phyloP scores from a whole-genome alignment of 2,888 invertebrate genomes.

The Hypsopygia costalis region DNA sequence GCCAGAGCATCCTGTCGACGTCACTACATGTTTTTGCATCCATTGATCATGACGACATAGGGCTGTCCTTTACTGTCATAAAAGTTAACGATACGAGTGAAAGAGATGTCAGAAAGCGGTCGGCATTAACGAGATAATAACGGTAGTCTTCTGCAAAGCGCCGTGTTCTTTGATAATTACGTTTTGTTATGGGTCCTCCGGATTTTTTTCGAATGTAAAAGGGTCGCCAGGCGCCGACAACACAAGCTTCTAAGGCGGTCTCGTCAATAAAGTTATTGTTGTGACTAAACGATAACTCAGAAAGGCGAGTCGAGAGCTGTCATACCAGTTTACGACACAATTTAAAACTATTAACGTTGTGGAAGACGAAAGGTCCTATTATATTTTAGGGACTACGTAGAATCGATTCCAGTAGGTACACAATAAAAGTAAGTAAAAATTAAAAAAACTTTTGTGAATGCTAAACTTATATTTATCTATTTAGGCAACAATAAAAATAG shows the following conservation, averaged over 20 bases:
- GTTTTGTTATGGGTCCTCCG: slow-evolving; percentile 51
- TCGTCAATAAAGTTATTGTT: slow-evolving; percentile 62
- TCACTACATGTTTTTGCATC: slow-evolving; percentile 65
- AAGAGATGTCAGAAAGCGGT: slow-evolving; percentile 46
- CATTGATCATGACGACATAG: slow-evolving; percentile 55
- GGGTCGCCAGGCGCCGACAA: slow-evolving; percentile 33
- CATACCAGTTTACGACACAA: too few species aligned
- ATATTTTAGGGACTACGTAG: too few species aligned
- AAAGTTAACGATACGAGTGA: slow-evolving; percentile 23
- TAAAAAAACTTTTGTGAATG: too few species aligned
- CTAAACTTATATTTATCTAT: too few species aligned
- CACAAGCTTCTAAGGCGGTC: slow-evolving; percentile 38
- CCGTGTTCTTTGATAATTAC: slow-evolving; percentile 53
- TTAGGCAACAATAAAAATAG: too few species aligned
- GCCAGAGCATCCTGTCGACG: slow-evolving; percentile 74
- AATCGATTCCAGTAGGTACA: too few species aligned
- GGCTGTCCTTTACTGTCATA: slow-evolving; percentile 45
- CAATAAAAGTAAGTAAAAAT: too few species aligned
- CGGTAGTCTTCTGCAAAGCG: slow-evolving; percentile 67
- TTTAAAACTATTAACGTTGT: too few species aligned
- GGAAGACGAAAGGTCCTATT: too few species aligned
- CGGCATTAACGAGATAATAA: slow-evolving; percentile 51
- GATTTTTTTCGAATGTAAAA: slow-evolving; percentile 50
- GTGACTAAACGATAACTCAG: slow-evolving; percentile 40
- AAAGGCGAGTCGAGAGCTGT: too few species aligned